Conservation (phyloP, 2,797 vertebrate genomes). For the Argya squamiceps region DNA sequence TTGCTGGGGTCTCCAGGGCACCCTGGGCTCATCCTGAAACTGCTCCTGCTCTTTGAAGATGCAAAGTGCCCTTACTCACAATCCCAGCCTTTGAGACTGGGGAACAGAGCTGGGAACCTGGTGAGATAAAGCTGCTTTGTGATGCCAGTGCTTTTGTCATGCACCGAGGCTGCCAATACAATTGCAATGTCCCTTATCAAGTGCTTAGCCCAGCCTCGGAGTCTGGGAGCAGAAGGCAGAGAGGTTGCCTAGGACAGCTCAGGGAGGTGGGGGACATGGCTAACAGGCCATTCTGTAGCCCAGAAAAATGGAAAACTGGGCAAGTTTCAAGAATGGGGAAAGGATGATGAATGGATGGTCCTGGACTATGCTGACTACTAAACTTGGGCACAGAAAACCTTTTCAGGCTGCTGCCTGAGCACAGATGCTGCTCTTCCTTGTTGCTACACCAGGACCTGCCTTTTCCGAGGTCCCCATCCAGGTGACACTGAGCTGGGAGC, state of each 20-base stretch:
- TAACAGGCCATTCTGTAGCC: background rate
- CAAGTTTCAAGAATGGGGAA: background rate
- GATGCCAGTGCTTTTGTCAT: conserved; percentile 45
- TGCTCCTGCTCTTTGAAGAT: conserved; percentile 44
- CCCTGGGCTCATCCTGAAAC: background rate
- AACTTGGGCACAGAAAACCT: background rate
- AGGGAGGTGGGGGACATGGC: background rate
- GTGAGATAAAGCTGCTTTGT: conserved; percentile 50
- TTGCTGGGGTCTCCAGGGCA: background rate
- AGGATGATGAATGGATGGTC: background rate
- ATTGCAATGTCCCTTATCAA: background rate
- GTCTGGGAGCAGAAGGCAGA: background rate
- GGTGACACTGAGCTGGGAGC: background rate
- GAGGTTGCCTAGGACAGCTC: background rate
- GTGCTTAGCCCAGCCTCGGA: background rate
- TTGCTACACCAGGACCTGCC: background rate
- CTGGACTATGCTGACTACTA: background rate
- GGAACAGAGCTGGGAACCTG: background rate
- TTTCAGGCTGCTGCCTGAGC: background rate
- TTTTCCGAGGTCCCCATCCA: rapidly evolving
- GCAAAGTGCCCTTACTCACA: conserved; percentile 15
- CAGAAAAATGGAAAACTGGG: background rate
- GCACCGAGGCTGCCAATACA: background rate
- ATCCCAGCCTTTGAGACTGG: background rate
- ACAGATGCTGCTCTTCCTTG: background rate